Percentiles rank a stretch among this genome's conserved stretches.
phyloP scores from a whole-genome alignment of 2,113 vertebrate genomes.

The Callipepla californica region DNA sequence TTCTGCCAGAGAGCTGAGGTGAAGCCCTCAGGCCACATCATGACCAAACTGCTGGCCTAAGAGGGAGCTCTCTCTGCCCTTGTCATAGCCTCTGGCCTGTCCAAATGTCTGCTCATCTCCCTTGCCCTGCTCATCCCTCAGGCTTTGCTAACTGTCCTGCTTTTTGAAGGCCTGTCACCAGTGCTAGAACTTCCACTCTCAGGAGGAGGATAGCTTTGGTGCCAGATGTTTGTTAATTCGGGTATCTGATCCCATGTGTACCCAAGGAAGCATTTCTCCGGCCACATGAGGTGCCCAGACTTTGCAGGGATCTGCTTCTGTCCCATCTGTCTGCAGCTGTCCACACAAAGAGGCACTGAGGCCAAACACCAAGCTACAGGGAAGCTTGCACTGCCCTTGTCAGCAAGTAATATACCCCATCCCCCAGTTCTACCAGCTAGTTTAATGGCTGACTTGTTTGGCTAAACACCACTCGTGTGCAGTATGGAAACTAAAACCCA shows the following conservation, averaged over 20 bases:
- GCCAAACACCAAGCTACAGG: neutral
- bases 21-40: neutral
- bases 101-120: neutral
- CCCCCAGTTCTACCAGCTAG: neutral
- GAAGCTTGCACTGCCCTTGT: neutral
- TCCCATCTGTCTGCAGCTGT: neutral
- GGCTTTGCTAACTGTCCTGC: neutral
- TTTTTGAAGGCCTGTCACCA: neutral
- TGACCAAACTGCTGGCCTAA: neutral
- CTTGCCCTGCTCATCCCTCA: neutral
- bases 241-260: fast-evolving
- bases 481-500: conserved; percentile 4
- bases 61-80: neutral
- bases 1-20: neutral
- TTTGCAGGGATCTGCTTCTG: neutral
- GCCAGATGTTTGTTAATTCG: neutral
- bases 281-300: neutral
- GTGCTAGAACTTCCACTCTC: neutral
- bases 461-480: neutral
- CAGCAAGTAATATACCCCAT: fast-evolving
- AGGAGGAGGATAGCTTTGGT: neutral
- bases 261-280: fast-evolving
- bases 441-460: neutral
- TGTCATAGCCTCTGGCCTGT: neutral
- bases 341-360: neutral